Conservation (phyloP, 1,140 invertebrate species). For the Propsilocerus akamusi region DNA sequence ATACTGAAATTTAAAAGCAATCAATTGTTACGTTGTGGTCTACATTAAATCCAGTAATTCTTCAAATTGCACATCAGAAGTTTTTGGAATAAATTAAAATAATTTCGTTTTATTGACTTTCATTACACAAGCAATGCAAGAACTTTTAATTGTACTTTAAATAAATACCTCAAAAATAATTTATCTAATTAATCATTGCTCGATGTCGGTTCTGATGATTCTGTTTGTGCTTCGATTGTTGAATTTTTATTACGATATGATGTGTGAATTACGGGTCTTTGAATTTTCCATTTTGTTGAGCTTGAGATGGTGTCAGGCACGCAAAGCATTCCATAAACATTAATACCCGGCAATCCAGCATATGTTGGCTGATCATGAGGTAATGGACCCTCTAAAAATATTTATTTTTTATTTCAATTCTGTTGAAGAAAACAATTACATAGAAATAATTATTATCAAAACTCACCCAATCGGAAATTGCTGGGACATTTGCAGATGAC, state of each 20-base stretch:
- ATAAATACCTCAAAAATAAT: too few relatives aligned
- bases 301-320: slow-evolving; percentile 28
- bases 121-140: too few relatives aligned
- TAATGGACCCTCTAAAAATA: slow-evolving; percentile 66
- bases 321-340: slow-evolving; percentile 89
- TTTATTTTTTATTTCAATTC: slow-evolving; percentile 4
- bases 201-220: too few relatives aligned
- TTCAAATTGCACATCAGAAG: too few relatives aligned
- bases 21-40: too few relatives aligned
- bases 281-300: slow-evolving; percentile 7
- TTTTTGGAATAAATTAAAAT: too few relatives aligned
- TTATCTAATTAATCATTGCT: too few relatives aligned
- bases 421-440: neutral
- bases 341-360: slow-evolving; percentile 76
- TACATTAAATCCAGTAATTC: too few relatives aligned
- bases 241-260: slow-evolving; percentile 7
- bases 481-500: slow-evolving; percentile 83
- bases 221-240: neutral
- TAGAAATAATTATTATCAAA: neutral
- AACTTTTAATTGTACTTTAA: too few relatives aligned
- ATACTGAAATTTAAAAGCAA: too few relatives aligned
- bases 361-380: slow-evolving; percentile 85
- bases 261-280: slow-evolving; percentile 17
- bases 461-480: slow-evolving; percentile 58
- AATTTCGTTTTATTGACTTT: too few relatives aligned